Conservation (phyloP, 2,113 vertebrate species). For the Cyprinodon tularosa region DNA sequence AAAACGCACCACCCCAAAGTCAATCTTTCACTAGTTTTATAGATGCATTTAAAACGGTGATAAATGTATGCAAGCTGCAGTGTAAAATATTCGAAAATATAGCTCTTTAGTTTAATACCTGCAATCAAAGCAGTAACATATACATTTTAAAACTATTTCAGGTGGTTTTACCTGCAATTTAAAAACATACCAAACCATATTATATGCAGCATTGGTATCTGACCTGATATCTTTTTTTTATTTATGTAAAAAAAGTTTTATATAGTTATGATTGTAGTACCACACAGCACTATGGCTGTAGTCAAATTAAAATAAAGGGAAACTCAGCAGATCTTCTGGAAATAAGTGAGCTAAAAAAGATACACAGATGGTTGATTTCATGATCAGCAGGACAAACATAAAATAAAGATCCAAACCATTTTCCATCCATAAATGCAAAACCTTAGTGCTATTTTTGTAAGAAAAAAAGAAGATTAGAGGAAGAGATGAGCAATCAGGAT, state of each 20-base stretch:
- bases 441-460: neutral
- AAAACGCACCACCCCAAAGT: constrained; percentile 22
- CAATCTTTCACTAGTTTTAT: constrained; percentile 10
- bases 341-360: neutral
- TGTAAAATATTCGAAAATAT: constrained; percentile 17
- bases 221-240: constrained; percentile 16
- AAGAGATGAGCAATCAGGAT: neutral
- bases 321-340: neutral
- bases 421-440: neutral
- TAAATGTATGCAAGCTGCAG: constrained; percentile 30
- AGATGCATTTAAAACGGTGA: constrained; percentile 23
- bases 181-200: constrained; percentile 22
- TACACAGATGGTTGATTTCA: neutral
- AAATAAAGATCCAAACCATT: neutral
- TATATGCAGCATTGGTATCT: neutral
- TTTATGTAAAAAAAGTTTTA: constrained; percentile 3
- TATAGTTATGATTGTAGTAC: neutral
- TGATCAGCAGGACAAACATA: neutral
- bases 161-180: constrained; percentile 20
- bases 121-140: constrained; percentile 32
- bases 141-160: constrained; percentile 24
- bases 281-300: neutral
- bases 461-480: neutral
- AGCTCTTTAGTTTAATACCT: constrained; percentile 18
- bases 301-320: neutral